Conservation (phyloP, 2,888 invertebrate species). For the Lutraria lutraria region DNA sequence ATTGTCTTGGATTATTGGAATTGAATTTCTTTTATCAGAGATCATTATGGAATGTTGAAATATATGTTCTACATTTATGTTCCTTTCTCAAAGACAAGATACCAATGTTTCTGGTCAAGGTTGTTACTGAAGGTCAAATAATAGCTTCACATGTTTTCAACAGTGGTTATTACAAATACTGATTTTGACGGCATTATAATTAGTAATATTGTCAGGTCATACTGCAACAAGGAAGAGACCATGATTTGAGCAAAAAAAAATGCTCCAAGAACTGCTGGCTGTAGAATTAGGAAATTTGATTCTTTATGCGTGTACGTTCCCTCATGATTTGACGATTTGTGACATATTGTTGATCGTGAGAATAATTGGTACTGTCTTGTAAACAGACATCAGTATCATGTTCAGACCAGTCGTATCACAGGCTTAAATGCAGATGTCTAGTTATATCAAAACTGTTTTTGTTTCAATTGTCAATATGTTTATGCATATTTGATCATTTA, state of each 20-base stretch:
- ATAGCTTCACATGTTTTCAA: neutral
- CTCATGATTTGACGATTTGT: constrained; percentile 18
- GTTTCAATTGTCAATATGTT: neutral
- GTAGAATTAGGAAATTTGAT: constrained; percentile 5
- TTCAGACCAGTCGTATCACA: neutral
- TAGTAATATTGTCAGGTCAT: neutral
- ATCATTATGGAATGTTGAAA: neutral
- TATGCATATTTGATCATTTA: neutral
- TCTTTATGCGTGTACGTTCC: neutral
- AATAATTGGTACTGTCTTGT: constrained; percentile 19
- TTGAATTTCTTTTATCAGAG: neutral
- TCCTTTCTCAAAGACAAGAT: neutral
- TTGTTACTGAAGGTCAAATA: neutral
- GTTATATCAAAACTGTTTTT: neutral
- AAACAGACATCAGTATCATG: neutral
- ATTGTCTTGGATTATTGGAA: neutral
- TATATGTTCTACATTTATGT: neutral
- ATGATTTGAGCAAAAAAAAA: neutral
- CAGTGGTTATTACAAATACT: neutral
- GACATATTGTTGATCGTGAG: constrained; percentile 13
- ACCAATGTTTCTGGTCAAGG: neutral
- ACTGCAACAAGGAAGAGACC: neutral
- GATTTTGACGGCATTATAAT: neutral
- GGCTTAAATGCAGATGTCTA: neutral
- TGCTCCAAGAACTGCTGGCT: constrained; percentile 12